These are phyloP conservation scores for Ennomos quercinarius DNA, from an alignment of 2,888 invertebrate genomes.

Conservation along the genomic window DNA sequence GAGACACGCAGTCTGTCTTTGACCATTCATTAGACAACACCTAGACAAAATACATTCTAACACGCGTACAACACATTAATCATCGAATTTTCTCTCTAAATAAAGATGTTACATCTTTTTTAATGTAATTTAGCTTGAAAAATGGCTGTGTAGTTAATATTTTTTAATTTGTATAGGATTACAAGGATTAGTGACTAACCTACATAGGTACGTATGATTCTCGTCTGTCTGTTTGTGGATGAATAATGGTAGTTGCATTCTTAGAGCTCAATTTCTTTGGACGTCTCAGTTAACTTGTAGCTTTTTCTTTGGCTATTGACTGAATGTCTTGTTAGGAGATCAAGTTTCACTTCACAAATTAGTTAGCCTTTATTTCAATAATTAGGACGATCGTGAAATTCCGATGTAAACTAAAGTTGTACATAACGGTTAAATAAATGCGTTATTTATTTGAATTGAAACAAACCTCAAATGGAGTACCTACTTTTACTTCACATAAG, in stretches of 20 bases:
- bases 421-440: too few relatives aligned
- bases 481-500: too few relatives aligned
- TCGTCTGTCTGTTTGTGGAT: slow-evolving; percentile 38
- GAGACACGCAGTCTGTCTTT: slow-evolving; percentile 68
- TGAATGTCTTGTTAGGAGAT: slow-evolving; percentile 5
- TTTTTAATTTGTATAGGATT: slow-evolving; percentile 72
- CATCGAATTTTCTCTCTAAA: slow-evolving; percentile 53
- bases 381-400: too few relatives aligned
- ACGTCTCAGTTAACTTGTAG: neutral
- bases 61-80: slow-evolving; percentile 58
- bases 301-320: slow-evolving; percentile 24
- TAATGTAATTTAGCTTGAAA: slow-evolving; percentile 57
- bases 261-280: slow-evolving; percentile 35
- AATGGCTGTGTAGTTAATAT: slow-evolving; percentile 59
- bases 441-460: too few relatives aligned
- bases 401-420: too few relatives aligned
- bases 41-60: slow-evolving; percentile 48
- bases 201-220: slow-evolving; percentile 50
- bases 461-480: too few relatives aligned
- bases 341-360: slow-evolving; percentile 17
- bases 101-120: slow-evolving; percentile 40
- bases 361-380: neutral
- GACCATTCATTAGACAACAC: slow-evolving; percentile 52
- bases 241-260: slow-evolving; percentile 41
- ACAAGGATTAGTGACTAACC: slow-evolving; percentile 59